phyloP scores from a whole-genome alignment of 1,140 invertebrate species.

The Platyscapa corneri region DNA sequence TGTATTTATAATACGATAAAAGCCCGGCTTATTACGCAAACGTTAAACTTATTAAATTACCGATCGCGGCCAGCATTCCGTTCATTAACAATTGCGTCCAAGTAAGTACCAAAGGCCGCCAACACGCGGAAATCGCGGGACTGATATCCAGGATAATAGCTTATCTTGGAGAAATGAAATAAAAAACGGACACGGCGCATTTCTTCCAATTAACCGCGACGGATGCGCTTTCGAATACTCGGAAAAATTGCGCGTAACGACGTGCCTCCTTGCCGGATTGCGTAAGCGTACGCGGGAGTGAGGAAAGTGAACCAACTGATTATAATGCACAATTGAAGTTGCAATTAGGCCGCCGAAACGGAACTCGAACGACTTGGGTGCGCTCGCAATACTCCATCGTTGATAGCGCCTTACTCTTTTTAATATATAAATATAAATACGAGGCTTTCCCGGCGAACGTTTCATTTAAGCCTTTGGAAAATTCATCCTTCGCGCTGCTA shows the following conservation, averaged over 20 bases:
- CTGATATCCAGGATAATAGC: too few relatives aligned
- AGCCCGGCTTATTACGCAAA: background rate
- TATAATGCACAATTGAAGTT: slow-evolving; percentile 16
- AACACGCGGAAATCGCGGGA: background rate
- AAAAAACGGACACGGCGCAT: too few relatives aligned
- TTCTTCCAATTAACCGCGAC: too few relatives aligned
- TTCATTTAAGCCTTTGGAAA: slow-evolving; percentile 21
- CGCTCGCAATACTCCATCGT: background rate
- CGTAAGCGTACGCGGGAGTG: too few relatives aligned
- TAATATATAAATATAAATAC: slow-evolving; percentile 33
- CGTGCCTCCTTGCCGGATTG: too few relatives aligned
- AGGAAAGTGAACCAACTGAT: too few relatives aligned
- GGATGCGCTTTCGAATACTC: too few relatives aligned
- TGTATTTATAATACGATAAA: background rate
- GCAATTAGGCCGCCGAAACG: background rate
- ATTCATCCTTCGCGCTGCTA: slow-evolving; percentile 3
- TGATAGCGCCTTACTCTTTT: background rate
- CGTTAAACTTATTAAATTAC: background rate
- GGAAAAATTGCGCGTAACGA: too few relatives aligned
- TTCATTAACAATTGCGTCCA: background rate
- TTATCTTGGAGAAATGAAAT: too few relatives aligned
- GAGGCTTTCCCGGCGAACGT: background rate
- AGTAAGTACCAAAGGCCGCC: background rate
- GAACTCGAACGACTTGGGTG: background rate
- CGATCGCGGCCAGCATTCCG: background rate